Evolutionary conservation across 2,888 invertebrate species (phyloP).

Genomic region (Eupeodes luniger): DNA sequence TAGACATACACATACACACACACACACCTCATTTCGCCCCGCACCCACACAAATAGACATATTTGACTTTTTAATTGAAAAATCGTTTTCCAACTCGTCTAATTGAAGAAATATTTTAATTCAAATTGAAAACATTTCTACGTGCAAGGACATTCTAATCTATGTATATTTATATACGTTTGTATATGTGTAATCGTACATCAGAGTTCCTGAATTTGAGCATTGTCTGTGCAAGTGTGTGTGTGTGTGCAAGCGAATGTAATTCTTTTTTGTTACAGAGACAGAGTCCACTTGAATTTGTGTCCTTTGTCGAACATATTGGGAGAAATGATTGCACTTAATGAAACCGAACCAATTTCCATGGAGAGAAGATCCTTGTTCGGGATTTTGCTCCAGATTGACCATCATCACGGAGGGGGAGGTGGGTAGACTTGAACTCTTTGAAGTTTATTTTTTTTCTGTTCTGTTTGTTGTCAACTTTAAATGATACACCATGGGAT

Average conservation of each 20-base stretch:
- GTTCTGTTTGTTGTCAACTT: constrained; percentile 51
- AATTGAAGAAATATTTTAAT: constrained; percentile 74
- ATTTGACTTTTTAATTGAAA: constrained; percentile 74
- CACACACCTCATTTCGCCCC: background rate
- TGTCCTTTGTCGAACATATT: constrained; percentile 9
- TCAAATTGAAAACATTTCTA: constrained; percentile 62
- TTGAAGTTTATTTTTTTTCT: constrained; percentile 7
- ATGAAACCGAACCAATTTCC: constrained; percentile 25
- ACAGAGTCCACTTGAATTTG: constrained; percentile 4
- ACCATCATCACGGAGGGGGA: constrained; percentile 12
- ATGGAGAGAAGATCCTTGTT: constrained; percentile 22
- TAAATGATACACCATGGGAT: constrained; percentile 46
- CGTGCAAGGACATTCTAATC: constrained; percentile 19
- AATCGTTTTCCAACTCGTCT: constrained; percentile 68
- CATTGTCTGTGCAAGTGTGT: background rate
- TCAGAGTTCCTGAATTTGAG: background rate
- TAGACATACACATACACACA: background rate
- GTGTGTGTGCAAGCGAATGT: background rate
- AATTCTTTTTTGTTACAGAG: background rate
- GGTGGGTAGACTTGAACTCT: constrained; percentile 31
- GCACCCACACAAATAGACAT: constrained; percentile 31
- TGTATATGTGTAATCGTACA: too few relatives aligned
- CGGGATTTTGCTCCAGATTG: constrained; percentile 44
- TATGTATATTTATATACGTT: too few relatives aligned
- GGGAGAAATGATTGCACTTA: constrained; percentile 51